phyloP scores from a whole-genome alignment of 2,113 vertebrate species.

The Numenius arquata region DNA sequence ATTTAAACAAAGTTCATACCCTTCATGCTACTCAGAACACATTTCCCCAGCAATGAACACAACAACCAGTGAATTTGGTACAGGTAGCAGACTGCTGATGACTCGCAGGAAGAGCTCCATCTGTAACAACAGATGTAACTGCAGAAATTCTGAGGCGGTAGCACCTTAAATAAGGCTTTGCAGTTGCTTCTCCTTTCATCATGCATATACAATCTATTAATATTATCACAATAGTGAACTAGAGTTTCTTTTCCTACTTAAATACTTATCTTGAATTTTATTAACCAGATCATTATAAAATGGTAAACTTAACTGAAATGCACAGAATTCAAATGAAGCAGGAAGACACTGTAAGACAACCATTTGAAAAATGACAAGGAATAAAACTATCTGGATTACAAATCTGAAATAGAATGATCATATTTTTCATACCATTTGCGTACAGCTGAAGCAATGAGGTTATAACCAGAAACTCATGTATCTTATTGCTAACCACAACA shows the following conservation, averaged over 20 bases:
- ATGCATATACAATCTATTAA: neutral
- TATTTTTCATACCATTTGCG: neutral
- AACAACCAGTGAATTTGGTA: rapidly evolving
- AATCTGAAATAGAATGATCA: neutral
- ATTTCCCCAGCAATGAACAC: rapidly evolving
- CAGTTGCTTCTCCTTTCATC: neutral
- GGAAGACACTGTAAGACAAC: neutral
- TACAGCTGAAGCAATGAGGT: neutral
- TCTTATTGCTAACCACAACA: neutral
- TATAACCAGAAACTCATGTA: neutral
- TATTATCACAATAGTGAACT: neutral
- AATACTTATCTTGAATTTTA: neutral
- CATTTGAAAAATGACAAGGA: neutral
- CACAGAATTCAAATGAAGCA: neutral
- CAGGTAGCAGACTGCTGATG: rapidly evolving
- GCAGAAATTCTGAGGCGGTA: neutral
- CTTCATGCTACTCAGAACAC: neutral
- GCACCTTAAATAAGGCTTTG: neutral
- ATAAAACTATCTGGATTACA: neutral
- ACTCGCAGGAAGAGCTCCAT: neutral
- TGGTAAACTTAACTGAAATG: neutral
- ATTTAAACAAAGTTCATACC: neutral
- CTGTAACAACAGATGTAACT: neutral
- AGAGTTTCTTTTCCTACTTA: neutral
- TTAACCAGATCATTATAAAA: neutral